Evolutionary conservation across 1,140 invertebrate species (phyloP), one percentile per base, ranked within the genome.

Genomic region (Reticulitermes speratus): DNA sequence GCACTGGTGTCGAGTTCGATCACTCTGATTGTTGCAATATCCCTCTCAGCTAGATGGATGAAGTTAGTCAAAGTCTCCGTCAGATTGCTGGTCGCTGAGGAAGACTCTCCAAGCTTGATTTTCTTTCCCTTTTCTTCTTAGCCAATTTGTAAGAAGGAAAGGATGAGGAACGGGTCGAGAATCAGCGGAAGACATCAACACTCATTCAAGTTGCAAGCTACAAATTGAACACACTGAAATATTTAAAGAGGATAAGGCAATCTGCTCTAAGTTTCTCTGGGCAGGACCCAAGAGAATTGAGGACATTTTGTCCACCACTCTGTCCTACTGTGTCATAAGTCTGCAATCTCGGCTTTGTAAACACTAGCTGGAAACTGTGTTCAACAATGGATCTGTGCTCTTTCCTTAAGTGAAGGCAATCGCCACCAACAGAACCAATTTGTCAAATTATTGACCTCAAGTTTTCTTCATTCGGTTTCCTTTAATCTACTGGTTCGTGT

Each of bases 161-260:
- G 21, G 59, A 65, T 75, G n/a, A 30, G n/a, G n/a, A 25, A 30
- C 1, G 6, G n/a, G 25, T 16, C 65, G 16, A 65, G 59, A 65
- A 21, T 19, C 8, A 65, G 65, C n/a, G n/a, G 25, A 52, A 52
- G 83, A 84, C 83, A 84, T 84, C 83, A 84, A 84, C 48, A 44
- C 38, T 84, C 83, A 84, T 84, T 44, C 83, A 84, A 6, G 38
- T 44, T 84, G 44, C 32, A 84, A 84, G 83, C 83, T 84, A 84
- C 83, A 52, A 84, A 52, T 84, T 44, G 83, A 52, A 75, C 25
- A 30, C n/a, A 7, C 25, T 75, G 23, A 30, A 84, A 84, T 45
- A 84, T 84, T 83, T 84, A 84, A 84, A 32, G 44, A 44, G 83
- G 44, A 8, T 52, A 44, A 84, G 38, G 21, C 83, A 84, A 84